Evolutionary conservation across 2,888 invertebrate genomes (phyloP).

Genomic region (Caenorhabditis zanzibari): DNA sequence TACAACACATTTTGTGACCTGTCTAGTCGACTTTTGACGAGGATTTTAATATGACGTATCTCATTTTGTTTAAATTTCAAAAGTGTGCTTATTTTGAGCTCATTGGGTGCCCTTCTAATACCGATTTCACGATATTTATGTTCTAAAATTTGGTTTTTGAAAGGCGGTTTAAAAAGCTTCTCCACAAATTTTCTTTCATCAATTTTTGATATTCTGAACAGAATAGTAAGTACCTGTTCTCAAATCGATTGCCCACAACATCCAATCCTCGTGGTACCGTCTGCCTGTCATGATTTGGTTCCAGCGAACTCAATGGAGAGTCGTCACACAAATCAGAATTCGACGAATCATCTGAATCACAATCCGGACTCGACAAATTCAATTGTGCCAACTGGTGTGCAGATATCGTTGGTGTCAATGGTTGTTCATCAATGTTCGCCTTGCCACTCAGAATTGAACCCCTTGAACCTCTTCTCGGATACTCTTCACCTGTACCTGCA

Average conservation of each 20-base stretch:
- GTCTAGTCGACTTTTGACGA: no score
- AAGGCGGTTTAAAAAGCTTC: no score
- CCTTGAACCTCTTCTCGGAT: conserved; percentile 65
- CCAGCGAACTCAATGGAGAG: conserved; percentile 62
- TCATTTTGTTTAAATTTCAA: no score
- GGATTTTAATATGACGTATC: no score
- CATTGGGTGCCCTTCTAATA: no score
- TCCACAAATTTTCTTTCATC: no score
- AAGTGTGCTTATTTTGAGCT: no score
- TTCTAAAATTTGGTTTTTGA: no score
- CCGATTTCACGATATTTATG: no score
- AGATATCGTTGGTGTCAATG: conserved; percentile 77
- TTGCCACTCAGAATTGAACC: conserved; percentile 79
- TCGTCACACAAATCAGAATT: conserved; percentile 76
- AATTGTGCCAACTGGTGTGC: conserved; percentile 80
- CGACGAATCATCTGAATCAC: conserved; percentile 81
- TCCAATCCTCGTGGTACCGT: conserved; percentile 51
- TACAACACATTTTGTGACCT: no score
- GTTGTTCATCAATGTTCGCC: conserved; percentile 69
- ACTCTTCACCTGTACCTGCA: conserved; percentile 52
- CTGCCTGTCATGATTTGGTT: conserved; percentile 58
- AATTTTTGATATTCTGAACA: no score
- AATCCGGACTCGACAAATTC: conserved; percentile 78
- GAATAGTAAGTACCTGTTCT: conserved; percentile 68
- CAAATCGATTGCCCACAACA: conserved; percentile 63